Evolutionary conservation across 1,140 invertebrate species (phyloP).

Genomic region (Dreissena polymorpha): DNA sequence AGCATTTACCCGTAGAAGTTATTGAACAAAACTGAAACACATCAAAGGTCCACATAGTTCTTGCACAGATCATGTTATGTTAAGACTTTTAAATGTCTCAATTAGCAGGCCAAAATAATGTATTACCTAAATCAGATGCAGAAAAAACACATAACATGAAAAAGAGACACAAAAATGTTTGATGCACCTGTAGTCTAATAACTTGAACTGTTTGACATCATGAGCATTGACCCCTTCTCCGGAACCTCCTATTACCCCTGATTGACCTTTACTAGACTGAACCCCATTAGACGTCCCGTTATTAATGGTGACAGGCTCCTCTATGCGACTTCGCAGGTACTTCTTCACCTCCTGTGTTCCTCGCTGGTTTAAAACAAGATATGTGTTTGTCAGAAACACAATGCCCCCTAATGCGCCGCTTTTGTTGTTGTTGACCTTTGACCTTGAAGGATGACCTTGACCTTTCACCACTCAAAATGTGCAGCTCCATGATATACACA

Average conservation of each 20-base stretch:
- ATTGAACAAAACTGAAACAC: no score
- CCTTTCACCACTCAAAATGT: no score
- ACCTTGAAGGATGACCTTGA: no score
- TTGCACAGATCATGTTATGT: neutral
- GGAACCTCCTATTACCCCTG: constrained; percentile 67
- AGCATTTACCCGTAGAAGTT: no score
- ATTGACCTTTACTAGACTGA: constrained; percentile 52
- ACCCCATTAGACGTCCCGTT: constrained; percentile 45
- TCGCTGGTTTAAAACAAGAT: constrained; percentile 82
- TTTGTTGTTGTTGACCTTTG: no score
- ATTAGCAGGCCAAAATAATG: neutral
- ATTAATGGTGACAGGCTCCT: constrained; percentile 59
- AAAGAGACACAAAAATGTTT: neutral
- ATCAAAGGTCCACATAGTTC: no score
- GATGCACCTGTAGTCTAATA: constrained; percentile 82
- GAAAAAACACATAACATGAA: neutral
- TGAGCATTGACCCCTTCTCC: constrained; percentile 79
- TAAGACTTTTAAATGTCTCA: no score
- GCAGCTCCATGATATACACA: no score
- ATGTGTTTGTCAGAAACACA: no score
- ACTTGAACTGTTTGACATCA: constrained; percentile 86
- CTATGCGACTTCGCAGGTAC: constrained; percentile 85
- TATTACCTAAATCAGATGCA: constrained; percentile 1
- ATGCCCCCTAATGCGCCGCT: no score
- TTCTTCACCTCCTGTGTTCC: constrained; percentile 91